phyloP scores from a whole-genome alignment of 1,140 invertebrate genomes.

The Drosophila baimaii region DNA sequence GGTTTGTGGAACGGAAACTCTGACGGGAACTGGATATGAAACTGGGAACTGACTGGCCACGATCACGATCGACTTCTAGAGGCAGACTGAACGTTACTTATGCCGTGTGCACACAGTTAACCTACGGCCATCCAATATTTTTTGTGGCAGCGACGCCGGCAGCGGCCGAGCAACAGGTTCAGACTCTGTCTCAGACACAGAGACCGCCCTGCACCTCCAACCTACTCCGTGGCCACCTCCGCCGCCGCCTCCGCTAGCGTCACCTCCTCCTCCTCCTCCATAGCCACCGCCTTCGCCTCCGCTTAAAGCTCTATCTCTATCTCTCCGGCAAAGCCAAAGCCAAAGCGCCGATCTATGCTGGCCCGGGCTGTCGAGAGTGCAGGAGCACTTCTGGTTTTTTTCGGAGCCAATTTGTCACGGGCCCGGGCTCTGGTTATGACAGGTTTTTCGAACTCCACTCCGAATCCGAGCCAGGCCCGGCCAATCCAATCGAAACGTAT shows the following conservation, averaged over 20 bases:
- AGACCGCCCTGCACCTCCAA: slow-evolving; percentile 29
- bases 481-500: slow-evolving; percentile 3
- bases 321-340: slow-evolving; percentile 14
- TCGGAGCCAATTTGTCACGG: slow-evolving; percentile 63
- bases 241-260: slow-evolving; percentile 1
- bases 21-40: slow-evolving; percentile 18
- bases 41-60: slow-evolving; percentile 55
- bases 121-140: slow-evolving; percentile 79
- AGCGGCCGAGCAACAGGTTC: slow-evolving; percentile 59
- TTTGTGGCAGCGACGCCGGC: slow-evolving; percentile 48
- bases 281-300: slow-evolving; percentile 1
- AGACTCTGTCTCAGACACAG: slow-evolving; percentile 11
- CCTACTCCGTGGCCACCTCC: slow-evolving; percentile 20
- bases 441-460: slow-evolving; percentile 61
- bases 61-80: slow-evolving; percentile 82
- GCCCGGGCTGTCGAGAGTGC: slow-evolving; percentile 30
- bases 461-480: not conserved
- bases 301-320: slow-evolving; percentile 21
- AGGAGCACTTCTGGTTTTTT: slow-evolving; percentile 61
- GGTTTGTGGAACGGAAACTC: slow-evolving; percentile 11
- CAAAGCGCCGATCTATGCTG: slow-evolving; percentile 44
- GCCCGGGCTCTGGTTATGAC: slow-evolving; percentile 64
- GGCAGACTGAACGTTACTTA: slow-evolving; percentile 82
- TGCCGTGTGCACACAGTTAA: slow-evolving; percentile 79
- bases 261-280: not conserved